Base-by-base conservation (phyloP, 2,113 vertebrate genomes). In the Xenopus borealis region DNA sequence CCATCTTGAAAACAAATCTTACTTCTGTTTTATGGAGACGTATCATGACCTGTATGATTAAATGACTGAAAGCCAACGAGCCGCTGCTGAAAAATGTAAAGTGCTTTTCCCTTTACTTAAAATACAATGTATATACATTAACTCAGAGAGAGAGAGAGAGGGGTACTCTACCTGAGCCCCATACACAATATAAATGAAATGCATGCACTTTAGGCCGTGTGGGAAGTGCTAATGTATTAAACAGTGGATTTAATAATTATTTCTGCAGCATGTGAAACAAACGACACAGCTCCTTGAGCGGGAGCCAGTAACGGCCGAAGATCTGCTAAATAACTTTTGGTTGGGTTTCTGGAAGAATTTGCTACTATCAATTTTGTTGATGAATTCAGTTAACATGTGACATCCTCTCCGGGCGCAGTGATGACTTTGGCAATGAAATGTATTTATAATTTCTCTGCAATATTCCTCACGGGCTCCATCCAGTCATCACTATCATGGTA, bases 291-390 rank as follows among this genome's bases (percentile, higher is more conserved):
- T 33, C 10, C 58, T 62, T 69, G 66, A 68, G 23, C n/a, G 5
- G n/a, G 9, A 46, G 73, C 73, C 66, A 75, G 73, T 23, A 69
- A 53, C 53, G 58, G 8, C 27, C 52, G 57, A 62, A 47, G 68
- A 69, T 75, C 73, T 75, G 73, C 45, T 62, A 63, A 75, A 75
- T 69, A 69, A 69, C 73, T 40, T 75, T 55, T 62, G 46, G 27
- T 46, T 50, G 65, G 58, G n/a, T 66, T 20, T 61, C 66, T 69
- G 72, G 65, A 62, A 40, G 65, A 8, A 18, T 69, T 62, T 23
- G 58, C 61, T 57, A 27, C 47, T 55, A 64, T 77, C 59, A 63
- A 64, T 77, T 64, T 64, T 64, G 59, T 70, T 70, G 67, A 77
- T 63, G 66, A 57, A 70, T 64, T 17, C 20, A 20, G 18, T 77